phyloP scores from a whole-genome alignment of 2,797 vertebrate genomes.

The Enteromius viviparus region DNA sequence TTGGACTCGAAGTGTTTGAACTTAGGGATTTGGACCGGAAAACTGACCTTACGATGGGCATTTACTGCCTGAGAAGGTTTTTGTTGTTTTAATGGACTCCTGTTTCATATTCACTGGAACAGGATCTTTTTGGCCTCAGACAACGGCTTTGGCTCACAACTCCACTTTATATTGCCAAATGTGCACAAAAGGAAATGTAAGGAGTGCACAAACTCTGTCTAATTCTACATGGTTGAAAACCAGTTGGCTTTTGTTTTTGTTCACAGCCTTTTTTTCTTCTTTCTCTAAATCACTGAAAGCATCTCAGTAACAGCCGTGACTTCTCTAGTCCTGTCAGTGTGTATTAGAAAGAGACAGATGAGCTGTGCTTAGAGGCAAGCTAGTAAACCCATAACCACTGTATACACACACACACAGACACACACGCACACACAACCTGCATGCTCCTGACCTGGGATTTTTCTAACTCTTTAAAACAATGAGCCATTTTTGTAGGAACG shows the following conservation, averaged over 20 bases:
- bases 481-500: conserved; percentile 67
- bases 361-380: conserved; percentile 50
- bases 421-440: conserved; percentile 59
- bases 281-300: conserved; percentile 37
- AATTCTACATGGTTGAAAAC: conserved; percentile 50
- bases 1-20: background rate
- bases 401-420: conserved; percentile 6
- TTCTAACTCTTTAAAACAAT: conserved; percentile 62
- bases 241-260: conserved; percentile 44
- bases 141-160: conserved; percentile 43
- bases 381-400: conserved; percentile 52
- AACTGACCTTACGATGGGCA: conserved; percentile 11
- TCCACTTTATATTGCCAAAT: conserved; percentile 57
- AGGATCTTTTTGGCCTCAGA: conserved; percentile 6
- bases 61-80: conserved; percentile 25
- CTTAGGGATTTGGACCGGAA: background rate
- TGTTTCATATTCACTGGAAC: conserved; percentile 32
- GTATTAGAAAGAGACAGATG: conserved; percentile 47
- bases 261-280: conserved; percentile 18
- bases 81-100: background rate
- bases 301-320: conserved; percentile 50
- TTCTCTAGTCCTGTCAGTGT: conserved; percentile 40
- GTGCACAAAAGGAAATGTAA: conserved; percentile 44
- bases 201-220: conserved; percentile 49
- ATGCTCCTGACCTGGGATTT: conserved; percentile 62